Evolutionary conservation across 2,113 vertebrate species (phyloP), one percentile per base, ranked within the genome.

Genomic region (Triplophysa tibetana): DNA sequence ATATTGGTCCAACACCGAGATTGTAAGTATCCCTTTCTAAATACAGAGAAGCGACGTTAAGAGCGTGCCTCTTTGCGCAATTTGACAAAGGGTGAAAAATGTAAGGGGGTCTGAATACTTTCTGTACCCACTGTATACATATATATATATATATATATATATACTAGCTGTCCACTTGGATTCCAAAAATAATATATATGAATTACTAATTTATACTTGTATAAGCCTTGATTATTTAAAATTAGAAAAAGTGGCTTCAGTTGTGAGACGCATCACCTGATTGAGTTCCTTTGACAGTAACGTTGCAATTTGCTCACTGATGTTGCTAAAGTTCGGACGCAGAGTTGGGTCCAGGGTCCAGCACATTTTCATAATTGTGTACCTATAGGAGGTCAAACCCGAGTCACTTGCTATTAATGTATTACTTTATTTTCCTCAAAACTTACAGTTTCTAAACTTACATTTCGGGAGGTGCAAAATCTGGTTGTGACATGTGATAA

Each of bases 401-500:
- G 7, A 19, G 38, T 19, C 24, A 45, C 17, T 76, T 63, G 52
- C 12, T 2, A 48, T 23, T 23, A 13, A 21, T 61, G 41, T 66
- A 26, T 72, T 33, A 2, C 2, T 48, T 50, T 52, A 10, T 78
- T 52, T 24, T 14, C 2, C 4, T 9, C 21, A 64, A 43, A 48
- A 16, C 24, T 10, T 17, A 1, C 10, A 13, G 41, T 4, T 68
- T 10, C 23, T 64, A 21, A 38, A 83, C 94, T 91, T 87, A 99
- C 97, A 98, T 95, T 83, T 96, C 91, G 75, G 87, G 77, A 1
- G 96, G 94, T 16, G 96, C 94, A 0, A 95, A 97, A 17, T 93
- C 93, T 0, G 98, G 98, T 79, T 92, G 93, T n/a, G 92, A 91
- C 98, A 99, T 99, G 86, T 98, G 96, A 87, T 93, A 94, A 1